Conservation (phyloP, 2,797 vertebrate genomes). For the Hafferia zeledoni region DNA sequence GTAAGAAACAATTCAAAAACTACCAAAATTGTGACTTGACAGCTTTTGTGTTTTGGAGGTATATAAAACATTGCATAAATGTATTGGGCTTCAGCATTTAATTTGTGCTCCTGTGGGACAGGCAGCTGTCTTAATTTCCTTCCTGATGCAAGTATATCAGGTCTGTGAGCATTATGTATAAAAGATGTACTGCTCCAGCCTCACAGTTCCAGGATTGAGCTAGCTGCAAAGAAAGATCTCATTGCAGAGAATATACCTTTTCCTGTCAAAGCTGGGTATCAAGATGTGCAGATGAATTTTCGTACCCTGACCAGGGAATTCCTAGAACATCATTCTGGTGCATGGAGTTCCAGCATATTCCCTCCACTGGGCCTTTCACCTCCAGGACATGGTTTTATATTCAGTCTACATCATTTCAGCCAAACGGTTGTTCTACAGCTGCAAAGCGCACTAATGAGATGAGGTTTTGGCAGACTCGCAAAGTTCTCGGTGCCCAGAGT, state of each 20-base stretch:
- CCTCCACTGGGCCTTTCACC: slow-evolving; percentile 29
- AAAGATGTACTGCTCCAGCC: slow-evolving; percentile 56
- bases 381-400: slow-evolving; percentile 44
- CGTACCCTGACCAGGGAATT: slow-evolving; percentile 24
- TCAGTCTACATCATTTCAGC: slow-evolving; percentile 49
- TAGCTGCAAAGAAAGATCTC: slow-evolving; percentile 18
- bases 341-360: not conserved
- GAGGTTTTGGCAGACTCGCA: slow-evolving; percentile 36
- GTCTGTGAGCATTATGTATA: slow-evolving; percentile 21
- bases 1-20: slow-evolving; percentile 64
- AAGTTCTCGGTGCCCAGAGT: slow-evolving; percentile 1
- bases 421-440: slow-evolving; percentile 35
- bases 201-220: slow-evolving; percentile 30
- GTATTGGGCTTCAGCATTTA: not conserved
- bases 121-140: slow-evolving; percentile 19
- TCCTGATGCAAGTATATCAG: slow-evolving; percentile 26
- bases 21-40: slow-evolving; percentile 50
- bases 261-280: slow-evolving; percentile 37
- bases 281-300: slow-evolving; percentile 16
- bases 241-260: not conserved
- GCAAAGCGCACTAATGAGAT: slow-evolving; percentile 29
- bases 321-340: slow-evolving; percentile 15
- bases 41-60: slow-evolving; percentile 55
- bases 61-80: slow-evolving; percentile 9
- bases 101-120: slow-evolving; percentile 8